Conservation (phyloP, 2,113 vertebrate genomes). For the Lophura nycthemera region DNA sequence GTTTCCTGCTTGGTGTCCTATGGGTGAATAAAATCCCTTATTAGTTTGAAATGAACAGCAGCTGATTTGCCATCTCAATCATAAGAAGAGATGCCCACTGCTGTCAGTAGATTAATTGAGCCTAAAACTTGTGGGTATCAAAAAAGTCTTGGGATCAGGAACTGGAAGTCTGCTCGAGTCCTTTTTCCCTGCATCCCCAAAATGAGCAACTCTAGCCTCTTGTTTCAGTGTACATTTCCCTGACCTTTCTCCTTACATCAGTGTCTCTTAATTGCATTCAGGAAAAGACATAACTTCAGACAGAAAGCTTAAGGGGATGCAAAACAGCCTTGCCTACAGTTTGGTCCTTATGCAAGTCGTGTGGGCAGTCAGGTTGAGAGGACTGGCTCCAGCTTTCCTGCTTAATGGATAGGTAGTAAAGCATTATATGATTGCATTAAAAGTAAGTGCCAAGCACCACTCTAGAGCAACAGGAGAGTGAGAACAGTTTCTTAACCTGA, state of each 20-base stretch:
- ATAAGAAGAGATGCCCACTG: not conserved
- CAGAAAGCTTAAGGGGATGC: not conserved
- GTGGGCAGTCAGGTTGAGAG: not conserved
- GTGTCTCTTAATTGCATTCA: not conserved
- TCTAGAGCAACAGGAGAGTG: not conserved
- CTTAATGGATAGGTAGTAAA: not conserved
- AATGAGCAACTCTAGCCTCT: not conserved
- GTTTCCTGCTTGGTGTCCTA: not conserved
- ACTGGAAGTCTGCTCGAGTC: not conserved
- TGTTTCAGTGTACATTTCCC: not conserved
- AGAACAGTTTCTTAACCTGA: not conserved
- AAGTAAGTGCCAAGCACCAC: not conserved
- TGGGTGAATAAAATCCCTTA: not conserved
- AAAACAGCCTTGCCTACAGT: not conserved
- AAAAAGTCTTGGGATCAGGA: not conserved
- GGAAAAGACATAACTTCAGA: not conserved
- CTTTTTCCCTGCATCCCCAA: not conserved
- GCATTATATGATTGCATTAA: not conserved
- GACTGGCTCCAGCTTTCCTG: not conserved
- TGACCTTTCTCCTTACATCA: not conserved
- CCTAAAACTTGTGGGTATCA: fast-evolving
- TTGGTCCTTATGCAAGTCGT: not conserved
- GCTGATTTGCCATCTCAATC: not conserved
- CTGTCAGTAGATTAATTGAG: not conserved
- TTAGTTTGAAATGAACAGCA: not conserved